A percentile compares a stretch with the other conserved stretches of the same genome.
Evolutionary conservation across 64 coral and sea anemone genomes (phyloP).

Genomic region (Cladopsammia gracilis): DNA sequence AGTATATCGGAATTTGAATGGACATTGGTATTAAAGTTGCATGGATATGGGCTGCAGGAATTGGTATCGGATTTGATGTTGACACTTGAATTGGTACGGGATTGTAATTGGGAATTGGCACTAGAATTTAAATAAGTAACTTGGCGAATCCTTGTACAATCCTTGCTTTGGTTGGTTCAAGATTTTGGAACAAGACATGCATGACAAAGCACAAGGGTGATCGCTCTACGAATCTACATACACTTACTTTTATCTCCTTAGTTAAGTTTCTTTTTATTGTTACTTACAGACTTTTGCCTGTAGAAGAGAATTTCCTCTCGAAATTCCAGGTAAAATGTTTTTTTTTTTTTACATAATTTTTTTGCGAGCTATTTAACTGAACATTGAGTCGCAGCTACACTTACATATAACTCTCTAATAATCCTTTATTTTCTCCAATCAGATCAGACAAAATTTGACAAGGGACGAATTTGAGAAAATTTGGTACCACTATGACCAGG

Average conservation of each 20-base stretch:
- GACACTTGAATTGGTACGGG: no score
- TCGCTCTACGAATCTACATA: background rate
- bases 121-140: no score
- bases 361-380: background rate
- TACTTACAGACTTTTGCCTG: slow-evolving; percentile 72
- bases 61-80: no score
- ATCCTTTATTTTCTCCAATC: background rate
- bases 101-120: no score
- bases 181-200: background rate
- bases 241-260: background rate
- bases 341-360: background rate
- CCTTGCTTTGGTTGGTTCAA: background rate
- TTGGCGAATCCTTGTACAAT: background rate
- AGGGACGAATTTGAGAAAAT: slow-evolving; percentile 77
- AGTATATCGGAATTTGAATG: no score
- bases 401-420: background rate
- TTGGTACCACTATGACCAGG: slow-evolving; percentile 92
- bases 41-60: no score
- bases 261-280: background rate
- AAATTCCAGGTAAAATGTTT: slow-evolving; percentile 70
- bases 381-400: no score
- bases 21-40: no score
- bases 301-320: slow-evolving; percentile 88
- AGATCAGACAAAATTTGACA: slow-evolving; percentile 66
- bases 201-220: background rate